Evolutionary conservation across 2,113 vertebrate species (phyloP).

Genomic region (Cyprinodon tularosa): DNA sequence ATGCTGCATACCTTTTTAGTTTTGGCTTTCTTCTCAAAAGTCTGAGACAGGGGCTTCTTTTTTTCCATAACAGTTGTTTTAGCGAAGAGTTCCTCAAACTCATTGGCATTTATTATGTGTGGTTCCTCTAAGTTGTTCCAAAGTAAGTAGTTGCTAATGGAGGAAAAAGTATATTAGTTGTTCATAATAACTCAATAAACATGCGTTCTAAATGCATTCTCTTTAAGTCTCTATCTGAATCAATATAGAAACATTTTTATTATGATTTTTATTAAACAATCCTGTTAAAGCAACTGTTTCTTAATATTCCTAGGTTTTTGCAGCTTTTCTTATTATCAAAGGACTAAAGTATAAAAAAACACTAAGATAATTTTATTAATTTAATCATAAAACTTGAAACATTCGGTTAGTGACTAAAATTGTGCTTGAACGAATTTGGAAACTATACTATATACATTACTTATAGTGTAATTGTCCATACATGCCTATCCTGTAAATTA

Average conservation of each 20-base stretch:
- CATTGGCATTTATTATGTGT: slow-evolving; percentile 83
- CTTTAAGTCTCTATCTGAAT: too few relatives aligned
- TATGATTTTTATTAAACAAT: not conserved
- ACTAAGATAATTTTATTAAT: too few relatives aligned
- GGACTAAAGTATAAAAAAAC: too few relatives aligned
- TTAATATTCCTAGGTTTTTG: not conserved
- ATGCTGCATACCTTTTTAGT: slow-evolving; percentile 84
- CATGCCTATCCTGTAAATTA: too few relatives aligned
- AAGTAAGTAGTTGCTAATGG: slow-evolving; percentile 76
- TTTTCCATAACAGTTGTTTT: slow-evolving; percentile 88
- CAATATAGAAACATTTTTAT: not conserved
- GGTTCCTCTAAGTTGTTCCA: slow-evolving; percentile 92
- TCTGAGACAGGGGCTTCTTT: slow-evolving; percentile 90
- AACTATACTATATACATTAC: too few relatives aligned
- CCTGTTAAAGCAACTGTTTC: not conserved
- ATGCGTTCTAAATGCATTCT: not conserved
- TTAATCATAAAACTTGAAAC: too few relatives aligned
- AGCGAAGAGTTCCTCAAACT: slow-evolving; percentile 95
- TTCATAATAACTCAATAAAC: not conserved
- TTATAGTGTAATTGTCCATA: too few relatives aligned
- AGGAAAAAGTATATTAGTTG: not conserved
- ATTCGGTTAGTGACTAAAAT: too few relatives aligned
- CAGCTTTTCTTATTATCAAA: too few relatives aligned
- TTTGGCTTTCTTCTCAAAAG: slow-evolving; percentile 89
- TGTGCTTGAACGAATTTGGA: too few relatives aligned